Evolutionary conservation across 1,140 invertebrate genomes (phyloP), one percentile per base, ranked within the genome.

Genomic region (Potamilus streckersoni): DNA sequence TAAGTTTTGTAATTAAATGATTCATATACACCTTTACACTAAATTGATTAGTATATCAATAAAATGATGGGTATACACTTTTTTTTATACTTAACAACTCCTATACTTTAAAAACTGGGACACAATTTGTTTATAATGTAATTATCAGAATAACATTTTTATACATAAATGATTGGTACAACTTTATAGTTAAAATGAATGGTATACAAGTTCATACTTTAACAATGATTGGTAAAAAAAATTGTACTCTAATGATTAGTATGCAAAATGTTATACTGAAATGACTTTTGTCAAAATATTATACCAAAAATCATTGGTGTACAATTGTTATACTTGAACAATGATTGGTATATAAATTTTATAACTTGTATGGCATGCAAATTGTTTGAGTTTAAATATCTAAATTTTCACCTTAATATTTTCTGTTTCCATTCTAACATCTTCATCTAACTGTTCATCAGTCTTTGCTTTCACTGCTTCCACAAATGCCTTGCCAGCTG

Each of bases 401-500:
- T 38, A 8, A 38, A 38, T 38, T 27, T 19, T 63, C 74, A 83
- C 83, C 80, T 83, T 27, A 20, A 80, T 78, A 49, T 80, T 78
- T 78, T 87, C 86, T 65, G 83, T 80, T 69, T 87, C 86, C 74
- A 87, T 57, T 63, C 75, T 80, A 12, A 87, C 83, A 56, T 86
- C 84, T 75, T 86, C 84, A 78, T 87, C 85, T 59, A 87, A 73
- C 73, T 87, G 79, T 55, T 85, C 85, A 49, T 86, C 86, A 66
- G 86, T 87, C 69, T 87, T 87, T 38, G 81, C 69, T 71, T 86
- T 87, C 11, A 85, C 82, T 61, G 84, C 84, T 74, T 87, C 84
- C 20, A 87, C 86, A 83, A 86, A 87, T 60, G 80, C 86, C 79
- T 87, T 83, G 14, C 86, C 86, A 82, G 86, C 86, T 87, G 77